These are phyloP conservation scores for Hyalella azteca DNA, from an alignment of 2,888 invertebrate species.

Conservation along the genomic window DNA sequence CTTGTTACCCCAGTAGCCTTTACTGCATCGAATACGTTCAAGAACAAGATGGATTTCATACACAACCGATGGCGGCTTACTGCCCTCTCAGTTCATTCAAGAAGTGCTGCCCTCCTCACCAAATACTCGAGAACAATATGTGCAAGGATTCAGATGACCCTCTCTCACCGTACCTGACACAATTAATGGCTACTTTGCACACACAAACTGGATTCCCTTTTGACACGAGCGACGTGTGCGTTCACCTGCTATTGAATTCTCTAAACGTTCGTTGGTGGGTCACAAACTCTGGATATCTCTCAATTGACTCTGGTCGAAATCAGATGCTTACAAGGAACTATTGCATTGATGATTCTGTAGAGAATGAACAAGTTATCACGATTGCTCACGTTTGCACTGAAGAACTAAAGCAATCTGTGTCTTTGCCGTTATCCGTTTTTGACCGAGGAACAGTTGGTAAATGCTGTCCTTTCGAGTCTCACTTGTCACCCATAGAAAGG, in stretches of 20 bases:
- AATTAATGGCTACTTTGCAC: conserved; percentile 45
- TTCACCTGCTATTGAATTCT: conserved; percentile 39
- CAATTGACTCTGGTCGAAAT: conserved; percentile 18
- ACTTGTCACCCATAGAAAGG: conserved; percentile 23
- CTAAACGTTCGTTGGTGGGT: conserved; percentile 50
- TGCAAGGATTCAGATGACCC: conserved; percentile 20
- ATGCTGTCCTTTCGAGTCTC: conserved; percentile 45
- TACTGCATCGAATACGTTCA: conserved; percentile 47
- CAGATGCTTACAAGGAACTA: conserved; percentile 42
- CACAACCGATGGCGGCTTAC: conserved; percentile 41
- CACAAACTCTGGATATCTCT: conserved; percentile 46
- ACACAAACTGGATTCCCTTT: conserved; percentile 42
- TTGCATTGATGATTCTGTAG: conserved; percentile 48
- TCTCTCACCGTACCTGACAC: conserved; percentile 43
- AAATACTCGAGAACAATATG: conserved; percentile 35
- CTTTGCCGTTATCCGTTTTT: conserved; percentile 33
- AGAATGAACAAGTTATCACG: background rate
- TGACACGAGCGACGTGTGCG: conserved; percentile 34
- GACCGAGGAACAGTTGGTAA: conserved; percentile 42
- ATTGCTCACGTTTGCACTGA: conserved; percentile 42
- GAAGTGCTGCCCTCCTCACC: conserved; percentile 44
- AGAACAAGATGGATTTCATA: conserved; percentile 24
- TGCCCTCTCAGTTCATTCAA: conserved; percentile 46
- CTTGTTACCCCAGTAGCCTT: conserved; percentile 41
- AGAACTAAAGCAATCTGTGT: conserved; percentile 45